Base-by-base conservation (phyloP, 2,797 vertebrate species). In the Propithecus deckenii region DNA sequence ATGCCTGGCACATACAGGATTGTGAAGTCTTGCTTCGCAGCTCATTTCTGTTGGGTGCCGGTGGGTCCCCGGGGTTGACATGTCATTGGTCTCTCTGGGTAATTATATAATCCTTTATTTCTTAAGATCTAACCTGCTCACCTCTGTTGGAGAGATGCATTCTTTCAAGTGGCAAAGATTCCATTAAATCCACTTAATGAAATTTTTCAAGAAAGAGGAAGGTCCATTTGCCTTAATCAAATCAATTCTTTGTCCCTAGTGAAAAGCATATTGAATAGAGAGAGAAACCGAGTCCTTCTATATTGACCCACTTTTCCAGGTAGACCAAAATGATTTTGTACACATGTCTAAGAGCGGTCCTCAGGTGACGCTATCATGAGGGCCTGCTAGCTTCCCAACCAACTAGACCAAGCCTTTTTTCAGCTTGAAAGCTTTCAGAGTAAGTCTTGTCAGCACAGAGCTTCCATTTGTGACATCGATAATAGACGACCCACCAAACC, bases 151-250 rank as follows among this genome's bases (percentile, higher is more conserved):
- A 91, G 41, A 91, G 79, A 86, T 52, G 52, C 32, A 67, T 84
- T 95, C 85, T 79, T 86, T 75, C 10, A 63, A 46, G 46, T 83
- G 75, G 69, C 61, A 67, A 91, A 89, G 69, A 78, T 83, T 72
- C 59, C 41, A 79, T 48, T 57, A 92, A 43, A 87, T 91, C 23
- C 76, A 57, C 35, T 95, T 90, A 46, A 30, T 86, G 90, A 95
- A 88, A 94, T 71, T 93, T 76, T 85, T 89, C 17, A 90, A 94
- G 94, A 81, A 90, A 67, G 32, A 48, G 67, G 76, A 81, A 86
- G 61, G 32, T 67, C 72, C 57, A 63, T 92, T 92, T 91, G 84
- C 78, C 67, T 92, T 83, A 74, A 63, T 79, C 92, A 57, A 43
- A n/a, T 71, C 63, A 57, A 25, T 65, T 71, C 35, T 67, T 90